Evolutionary conservation across 2,113 vertebrate genomes (phyloP).

Genomic region (Varanus salvator): DNA sequence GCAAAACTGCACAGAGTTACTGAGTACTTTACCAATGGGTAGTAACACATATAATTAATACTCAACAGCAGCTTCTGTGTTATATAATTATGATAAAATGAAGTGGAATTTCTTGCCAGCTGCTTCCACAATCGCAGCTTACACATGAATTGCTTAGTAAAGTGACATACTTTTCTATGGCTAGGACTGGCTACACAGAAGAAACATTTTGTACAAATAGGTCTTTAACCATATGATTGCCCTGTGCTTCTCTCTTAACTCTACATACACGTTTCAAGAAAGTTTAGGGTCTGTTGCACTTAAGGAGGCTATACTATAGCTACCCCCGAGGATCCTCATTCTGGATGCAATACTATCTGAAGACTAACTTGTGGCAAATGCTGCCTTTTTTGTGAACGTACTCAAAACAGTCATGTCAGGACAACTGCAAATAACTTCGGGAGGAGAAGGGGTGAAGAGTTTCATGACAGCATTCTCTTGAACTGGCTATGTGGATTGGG

Average conservation of each 20-base stretch:
- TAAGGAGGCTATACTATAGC: too few relatives aligned
- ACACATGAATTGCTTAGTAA: not conserved
- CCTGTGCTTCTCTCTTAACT: not conserved
- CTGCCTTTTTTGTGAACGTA: too few relatives aligned
- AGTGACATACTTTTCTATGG: not conserved
- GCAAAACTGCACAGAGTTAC: slow-evolving; percentile 34
- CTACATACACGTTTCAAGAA: too few relatives aligned
- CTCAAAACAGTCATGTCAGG: too few relatives aligned
- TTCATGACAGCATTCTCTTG: too few relatives aligned
- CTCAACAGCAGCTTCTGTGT: not conserved
- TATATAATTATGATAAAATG: not conserved
- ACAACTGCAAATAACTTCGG: too few relatives aligned
- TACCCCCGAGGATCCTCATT: too few relatives aligned
- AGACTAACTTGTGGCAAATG: too few relatives aligned
- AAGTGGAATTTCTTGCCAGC: not conserved
- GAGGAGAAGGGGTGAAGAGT: too few relatives aligned
- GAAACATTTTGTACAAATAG: not conserved
- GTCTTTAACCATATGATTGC: not conserved
- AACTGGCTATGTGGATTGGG: too few relatives aligned
- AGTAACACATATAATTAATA: not conserved
- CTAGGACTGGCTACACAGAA: not conserved
- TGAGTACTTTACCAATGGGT: not conserved
- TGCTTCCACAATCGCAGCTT: not conserved
- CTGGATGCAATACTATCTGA: too few relatives aligned
- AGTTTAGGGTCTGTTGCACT: too few relatives aligned